Percentiles rank a stretch among this genome's conserved stretches.
These are phyloP conservation scores for Anoplolepis gracilipes DNA, from an alignment of 1,140 invertebrate genomes.

Conservation along the genomic window DNA sequence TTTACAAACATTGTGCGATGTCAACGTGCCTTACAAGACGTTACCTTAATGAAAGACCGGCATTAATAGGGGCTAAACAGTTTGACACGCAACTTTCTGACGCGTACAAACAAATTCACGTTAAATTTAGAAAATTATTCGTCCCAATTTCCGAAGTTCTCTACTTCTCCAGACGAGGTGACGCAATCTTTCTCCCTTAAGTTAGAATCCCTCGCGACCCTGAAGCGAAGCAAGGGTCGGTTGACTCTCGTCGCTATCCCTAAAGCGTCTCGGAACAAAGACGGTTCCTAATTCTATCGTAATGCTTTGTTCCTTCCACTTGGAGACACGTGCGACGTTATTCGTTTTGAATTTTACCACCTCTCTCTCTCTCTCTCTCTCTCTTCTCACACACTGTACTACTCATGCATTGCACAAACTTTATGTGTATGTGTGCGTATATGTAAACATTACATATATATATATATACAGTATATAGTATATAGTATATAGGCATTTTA, in stretches of 20 bases:
- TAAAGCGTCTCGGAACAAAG: constrained; percentile 78
- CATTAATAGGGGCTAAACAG: constrained; percentile 15
- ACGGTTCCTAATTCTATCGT: constrained; percentile 81
- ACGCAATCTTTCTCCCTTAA: constrained; percentile 59
- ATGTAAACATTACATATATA: too few species aligned
- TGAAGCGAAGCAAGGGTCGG: constrained; percentile 72
- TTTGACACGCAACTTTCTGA: constrained; percentile 60
- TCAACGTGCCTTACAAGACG: not conserved
- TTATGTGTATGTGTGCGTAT: too few species aligned
- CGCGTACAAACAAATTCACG: not conserved
- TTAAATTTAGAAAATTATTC: constrained; percentile 50
- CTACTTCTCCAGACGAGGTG: constrained; percentile 47
- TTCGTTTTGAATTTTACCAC: constrained; percentile 66
- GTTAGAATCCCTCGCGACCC: constrained; percentile 72
- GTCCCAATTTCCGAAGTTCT: constrained; percentile 67
- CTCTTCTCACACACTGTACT: not conserved
- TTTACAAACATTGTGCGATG: not conserved
- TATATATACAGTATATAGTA: too few species aligned
- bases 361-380: too few species aligned
- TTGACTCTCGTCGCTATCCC: constrained; percentile 48
- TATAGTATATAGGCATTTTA: not conserved
- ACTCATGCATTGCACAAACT: not conserved
- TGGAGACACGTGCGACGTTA: constrained; percentile 62
- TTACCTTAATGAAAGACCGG: not conserved
- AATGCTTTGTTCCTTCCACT: constrained; percentile 77